phyloP scores from a whole-genome alignment of 2,797 vertebrate genomes.

The Enteromius paludinosus region DNA sequence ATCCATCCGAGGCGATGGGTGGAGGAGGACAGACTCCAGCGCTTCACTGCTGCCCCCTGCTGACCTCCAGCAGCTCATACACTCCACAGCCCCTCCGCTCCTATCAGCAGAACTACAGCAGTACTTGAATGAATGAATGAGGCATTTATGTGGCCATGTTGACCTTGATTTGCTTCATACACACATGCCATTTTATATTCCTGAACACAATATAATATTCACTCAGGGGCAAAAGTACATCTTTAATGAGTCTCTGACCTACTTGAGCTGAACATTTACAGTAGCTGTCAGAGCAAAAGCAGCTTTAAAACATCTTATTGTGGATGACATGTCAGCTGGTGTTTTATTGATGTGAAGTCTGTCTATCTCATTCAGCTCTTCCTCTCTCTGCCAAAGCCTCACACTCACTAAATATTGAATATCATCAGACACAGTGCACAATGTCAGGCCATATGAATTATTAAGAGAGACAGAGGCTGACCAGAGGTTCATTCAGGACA shows the following conservation, averaged over 20 bases:
- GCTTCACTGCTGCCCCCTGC: constrained; percentile 80
- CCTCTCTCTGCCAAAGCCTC: constrained; percentile 44
- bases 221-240: constrained; percentile 62
- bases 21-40: neutral
- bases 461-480: constrained; percentile 60
- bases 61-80: constrained; percentile 51
- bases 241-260: constrained; percentile 75
- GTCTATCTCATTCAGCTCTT: constrained; percentile 70
- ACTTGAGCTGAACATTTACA: constrained; percentile 73
- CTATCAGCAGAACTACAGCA: too few species aligned
- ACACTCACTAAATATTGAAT: constrained; percentile 17
- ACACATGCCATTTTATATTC: neutral
- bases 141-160: too few species aligned
- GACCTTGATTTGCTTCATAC: neutral
- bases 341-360: constrained; percentile 74
- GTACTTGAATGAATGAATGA: too few species aligned
- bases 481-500: constrained; percentile 47
- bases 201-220: constrained; percentile 56
- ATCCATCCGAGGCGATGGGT: neutral
- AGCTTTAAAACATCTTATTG: constrained; percentile 71
- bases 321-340: constrained; percentile 72
- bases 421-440: constrained; percentile 35
- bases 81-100: neutral
- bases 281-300: constrained; percentile 66
- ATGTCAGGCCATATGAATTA: constrained; percentile 48